Evolutionary conservation across 2,113 vertebrate species (phyloP).

Genomic region (Cranoglanis bouderius): DNA sequence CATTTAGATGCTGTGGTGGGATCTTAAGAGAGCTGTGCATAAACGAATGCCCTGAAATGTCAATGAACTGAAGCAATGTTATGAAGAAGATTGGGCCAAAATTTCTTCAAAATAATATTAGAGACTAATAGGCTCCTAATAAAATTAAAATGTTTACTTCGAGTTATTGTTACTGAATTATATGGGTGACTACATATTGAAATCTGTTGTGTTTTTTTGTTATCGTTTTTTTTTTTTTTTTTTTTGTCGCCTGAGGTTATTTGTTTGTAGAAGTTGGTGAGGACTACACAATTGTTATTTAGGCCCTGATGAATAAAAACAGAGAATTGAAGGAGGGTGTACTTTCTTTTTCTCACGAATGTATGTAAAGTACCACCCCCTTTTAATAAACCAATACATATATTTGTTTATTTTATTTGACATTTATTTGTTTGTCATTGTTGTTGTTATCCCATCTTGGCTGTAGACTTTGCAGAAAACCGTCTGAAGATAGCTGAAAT

Average conservation of each 20-base stretch:
- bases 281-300: neutral
- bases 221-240: too few species aligned
- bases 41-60: neutral
- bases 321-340: neutral
- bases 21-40: neutral
- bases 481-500: slow-evolving; percentile 93
- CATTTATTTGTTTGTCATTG: neutral
- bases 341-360: neutral
- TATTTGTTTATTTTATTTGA: neutral
- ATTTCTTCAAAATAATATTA: neutral
- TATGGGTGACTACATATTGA: neutral
- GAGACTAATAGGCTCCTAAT: neutral
- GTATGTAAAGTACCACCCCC: neutral
- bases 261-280: too few species aligned
- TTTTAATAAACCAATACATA: neutral
- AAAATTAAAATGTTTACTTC: neutral
- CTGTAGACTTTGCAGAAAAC: slow-evolving; percentile 92
- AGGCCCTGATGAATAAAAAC: neutral
- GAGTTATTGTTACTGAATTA: neutral
- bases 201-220: too few species aligned
- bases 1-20: neutral
- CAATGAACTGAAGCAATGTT: neutral
- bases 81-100: neutral
- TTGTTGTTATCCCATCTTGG: neutral
- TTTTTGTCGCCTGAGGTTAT: too few species aligned